phyloP scores from a whole-genome alignment of 1,140 invertebrate species.

The Drosophila ercepeae region DNA sequence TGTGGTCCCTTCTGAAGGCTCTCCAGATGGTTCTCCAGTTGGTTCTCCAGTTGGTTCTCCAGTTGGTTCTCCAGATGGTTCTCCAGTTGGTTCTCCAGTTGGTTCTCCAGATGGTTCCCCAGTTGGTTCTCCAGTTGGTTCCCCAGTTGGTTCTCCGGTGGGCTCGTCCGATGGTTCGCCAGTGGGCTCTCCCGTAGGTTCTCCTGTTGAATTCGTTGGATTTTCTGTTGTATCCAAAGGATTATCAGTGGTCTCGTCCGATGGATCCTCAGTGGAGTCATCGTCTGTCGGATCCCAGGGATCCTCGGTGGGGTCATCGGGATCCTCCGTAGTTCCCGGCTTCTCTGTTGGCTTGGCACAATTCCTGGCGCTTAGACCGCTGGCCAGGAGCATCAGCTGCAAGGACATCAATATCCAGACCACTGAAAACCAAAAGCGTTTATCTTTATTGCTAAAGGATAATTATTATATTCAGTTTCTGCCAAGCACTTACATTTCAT shows the following conservation, averaged over 20 bases:
- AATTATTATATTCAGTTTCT: conserved; percentile 4
- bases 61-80: conserved; percentile 7
- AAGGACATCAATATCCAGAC: conserved; percentile 49
- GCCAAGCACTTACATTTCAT: conserved; percentile 59
- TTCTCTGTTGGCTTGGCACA: conserved; percentile 30
- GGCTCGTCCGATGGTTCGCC: conserved; percentile 1
- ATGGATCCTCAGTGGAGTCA: conserved; percentile 2
- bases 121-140: not conserved
- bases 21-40: not conserved
- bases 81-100: conserved; percentile 16
- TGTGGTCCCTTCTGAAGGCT: not conserved
- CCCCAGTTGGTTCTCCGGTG: conserved; percentile 1
- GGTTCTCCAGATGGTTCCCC: not conserved
- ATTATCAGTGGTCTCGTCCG: conserved; percentile 13
- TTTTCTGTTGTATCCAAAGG: not conserved
- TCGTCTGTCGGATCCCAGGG: conserved; percentile 12
- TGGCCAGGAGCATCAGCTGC: conserved; percentile 52
- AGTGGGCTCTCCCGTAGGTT: conserved; percentile 15
- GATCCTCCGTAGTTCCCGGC: conserved; percentile 18
- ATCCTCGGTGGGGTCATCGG: conserved; percentile 27
- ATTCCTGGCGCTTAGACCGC: conserved; percentile 34
- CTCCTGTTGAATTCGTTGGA: not conserved
- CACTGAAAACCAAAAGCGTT: conserved; percentile 34
- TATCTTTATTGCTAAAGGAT: conserved; percentile 24
- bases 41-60: not conserved